A percentile compares a stretch with the other conserved stretches of the same genome.
Evolutionary conservation across 2,113 vertebrate genomes (phyloP).

Genomic region (Platichthys flesus): DNA sequence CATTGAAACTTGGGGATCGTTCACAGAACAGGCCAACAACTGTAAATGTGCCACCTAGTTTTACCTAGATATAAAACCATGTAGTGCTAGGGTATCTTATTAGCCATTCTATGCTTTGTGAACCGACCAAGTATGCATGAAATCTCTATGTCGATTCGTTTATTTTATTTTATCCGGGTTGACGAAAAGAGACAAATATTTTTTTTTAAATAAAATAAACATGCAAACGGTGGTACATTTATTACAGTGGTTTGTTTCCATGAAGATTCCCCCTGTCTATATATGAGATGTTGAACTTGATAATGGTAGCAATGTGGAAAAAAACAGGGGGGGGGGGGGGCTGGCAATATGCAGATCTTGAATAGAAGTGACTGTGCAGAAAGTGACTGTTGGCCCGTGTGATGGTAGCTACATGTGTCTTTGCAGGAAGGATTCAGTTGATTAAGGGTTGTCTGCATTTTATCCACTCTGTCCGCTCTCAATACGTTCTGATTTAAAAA

Average conservation of each 20-base stretch:
- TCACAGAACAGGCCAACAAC: slow-evolving; percentile 64
- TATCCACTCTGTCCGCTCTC: slow-evolving; percentile 75
- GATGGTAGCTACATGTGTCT: slow-evolving; percentile 89
- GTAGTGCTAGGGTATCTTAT: slow-evolving; percentile 58
- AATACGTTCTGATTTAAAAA: slow-evolving; percentile 72
- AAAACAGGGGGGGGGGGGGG: slow-evolving; percentile 25
- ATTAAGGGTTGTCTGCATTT: slow-evolving; percentile 70
- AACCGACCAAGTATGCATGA: slow-evolving; percentile 77
- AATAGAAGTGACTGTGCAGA: slow-evolving; percentile 67
- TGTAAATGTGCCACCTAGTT: slow-evolving; percentile 77
- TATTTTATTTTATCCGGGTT: slow-evolving; percentile 63
- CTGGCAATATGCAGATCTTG: slow-evolving; percentile 80
- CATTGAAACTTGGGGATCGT: slow-evolving; percentile 60
- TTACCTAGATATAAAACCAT: slow-evolving; percentile 59
- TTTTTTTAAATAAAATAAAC: neutral
- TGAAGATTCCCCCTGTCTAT: slow-evolving; percentile 61
- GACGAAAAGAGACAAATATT: neutral
- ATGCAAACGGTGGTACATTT: slow-evolving; percentile 74
- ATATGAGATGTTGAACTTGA: slow-evolving; percentile 73
- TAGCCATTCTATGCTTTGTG: slow-evolving; percentile 73
- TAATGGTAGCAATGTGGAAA: slow-evolving; percentile 79
- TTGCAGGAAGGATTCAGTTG: slow-evolving; percentile 79
- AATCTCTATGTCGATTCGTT: slow-evolving; percentile 50
- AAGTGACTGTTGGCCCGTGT: slow-evolving; percentile 81
- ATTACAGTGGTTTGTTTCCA: slow-evolving; percentile 75